Conservation (phyloP, 2,113 vertebrate species). For the Pteruthius melanotis region DNA sequence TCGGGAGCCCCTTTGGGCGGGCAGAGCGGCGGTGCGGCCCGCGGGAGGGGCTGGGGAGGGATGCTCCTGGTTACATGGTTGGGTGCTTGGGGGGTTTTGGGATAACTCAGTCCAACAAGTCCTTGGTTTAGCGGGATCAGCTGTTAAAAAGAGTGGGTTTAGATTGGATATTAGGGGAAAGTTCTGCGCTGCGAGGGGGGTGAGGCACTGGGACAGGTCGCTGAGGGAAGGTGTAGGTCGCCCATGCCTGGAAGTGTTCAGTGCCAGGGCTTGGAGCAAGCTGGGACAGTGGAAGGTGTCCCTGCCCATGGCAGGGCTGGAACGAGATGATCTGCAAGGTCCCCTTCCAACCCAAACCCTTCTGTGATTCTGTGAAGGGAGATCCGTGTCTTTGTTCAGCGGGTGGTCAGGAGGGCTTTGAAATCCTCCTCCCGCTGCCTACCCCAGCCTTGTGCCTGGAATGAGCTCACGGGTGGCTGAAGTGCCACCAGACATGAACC, state of each 20-base stretch:
- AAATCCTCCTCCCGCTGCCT: too few relatives aligned
- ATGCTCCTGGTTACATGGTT: neutral
- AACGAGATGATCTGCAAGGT: neutral
- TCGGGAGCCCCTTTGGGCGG: fast-evolving
- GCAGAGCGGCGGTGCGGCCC: neutral
- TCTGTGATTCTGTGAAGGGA: neutral
- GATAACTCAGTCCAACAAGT: neutral
- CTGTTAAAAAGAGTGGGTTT: neutral
- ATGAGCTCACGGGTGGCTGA: fast-evolving
- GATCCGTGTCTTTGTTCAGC: neutral
- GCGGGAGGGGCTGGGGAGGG: neutral
- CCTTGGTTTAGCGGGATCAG: fast-evolving
- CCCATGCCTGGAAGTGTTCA: neutral
- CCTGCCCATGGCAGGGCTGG: neutral
- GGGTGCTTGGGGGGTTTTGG: neutral
- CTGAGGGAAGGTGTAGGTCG: fast-evolving
- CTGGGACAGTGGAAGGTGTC: neutral
- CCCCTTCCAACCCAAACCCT: neutral
- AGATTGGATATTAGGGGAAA: fast-evolving
- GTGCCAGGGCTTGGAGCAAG: too few relatives aligned
- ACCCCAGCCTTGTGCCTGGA: fast-evolving
- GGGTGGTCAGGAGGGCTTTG: neutral
- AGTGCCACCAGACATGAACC: fast-evolving
- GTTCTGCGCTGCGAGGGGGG: neutral
- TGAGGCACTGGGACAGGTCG: neutral